phyloP scores from a whole-genome alignment of 2,888 invertebrate genomes.

The Limnephilus auricula region DNA sequence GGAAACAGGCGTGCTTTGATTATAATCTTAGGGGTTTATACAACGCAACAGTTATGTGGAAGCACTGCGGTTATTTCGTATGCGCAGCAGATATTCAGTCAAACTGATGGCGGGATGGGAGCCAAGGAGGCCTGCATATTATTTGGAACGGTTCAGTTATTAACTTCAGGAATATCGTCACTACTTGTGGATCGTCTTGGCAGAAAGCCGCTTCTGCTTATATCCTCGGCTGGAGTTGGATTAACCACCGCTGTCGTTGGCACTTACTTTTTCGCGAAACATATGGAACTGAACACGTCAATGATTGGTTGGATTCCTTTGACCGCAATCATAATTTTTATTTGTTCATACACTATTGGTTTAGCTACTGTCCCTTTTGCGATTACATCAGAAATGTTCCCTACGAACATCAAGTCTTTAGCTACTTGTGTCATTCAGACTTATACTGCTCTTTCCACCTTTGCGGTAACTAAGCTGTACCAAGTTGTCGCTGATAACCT shows the following conservation, averaged over 20 bases:
- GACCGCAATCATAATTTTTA: conserved; percentile 79
- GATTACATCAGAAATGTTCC: conserved; percentile 81
- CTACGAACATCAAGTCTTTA: conserved; percentile 80
- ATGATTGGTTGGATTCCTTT: conserved; percentile 78
- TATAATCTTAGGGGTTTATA: conserved; percentile 79
- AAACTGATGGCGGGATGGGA: conserved; percentile 69
- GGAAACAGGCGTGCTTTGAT: conserved; percentile 79
- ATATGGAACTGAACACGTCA: conserved; percentile 73
- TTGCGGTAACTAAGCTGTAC: conserved; percentile 79
- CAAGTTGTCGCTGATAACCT: conserved; percentile 77
- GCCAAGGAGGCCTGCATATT: conserved; percentile 77
- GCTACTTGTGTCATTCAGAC: conserved; percentile 82
- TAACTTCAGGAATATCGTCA: conserved; percentile 78
- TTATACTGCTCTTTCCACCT: conserved; percentile 79
- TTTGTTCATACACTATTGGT: conserved; percentile 80
- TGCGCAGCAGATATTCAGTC: conserved; percentile 80
- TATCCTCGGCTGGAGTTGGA: conserved; percentile 78
- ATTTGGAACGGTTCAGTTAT: conserved; percentile 76
- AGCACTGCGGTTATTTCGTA: conserved; percentile 79
- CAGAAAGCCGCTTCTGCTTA: conserved; percentile 78
- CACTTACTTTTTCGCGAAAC: conserved; percentile 78
- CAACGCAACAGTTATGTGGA: conserved; percentile 80
- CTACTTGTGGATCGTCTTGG: conserved; percentile 80
- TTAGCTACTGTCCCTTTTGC: conserved; percentile 82
- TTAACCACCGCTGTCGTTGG: conserved; percentile 77